phyloP scores from a whole-genome alignment of 2,113 vertebrate species.

The Channa maculata region DNA sequence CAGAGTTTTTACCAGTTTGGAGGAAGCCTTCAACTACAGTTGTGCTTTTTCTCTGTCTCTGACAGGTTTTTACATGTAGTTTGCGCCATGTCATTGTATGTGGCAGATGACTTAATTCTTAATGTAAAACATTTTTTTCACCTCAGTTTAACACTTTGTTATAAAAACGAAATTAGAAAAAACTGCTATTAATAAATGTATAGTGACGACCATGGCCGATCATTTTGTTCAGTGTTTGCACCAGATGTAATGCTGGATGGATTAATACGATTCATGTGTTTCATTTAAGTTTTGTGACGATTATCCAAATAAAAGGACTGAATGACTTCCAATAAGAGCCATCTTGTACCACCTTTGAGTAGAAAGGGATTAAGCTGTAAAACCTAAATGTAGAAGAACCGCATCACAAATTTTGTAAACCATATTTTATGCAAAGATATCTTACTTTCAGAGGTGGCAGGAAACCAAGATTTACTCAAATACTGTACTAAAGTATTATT shows the following conservation, averaged over 20 bases:
- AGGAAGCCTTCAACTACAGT: slow-evolving; percentile 29
- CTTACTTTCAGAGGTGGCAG: no score
- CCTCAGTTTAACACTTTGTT: slow-evolving; percentile 75
- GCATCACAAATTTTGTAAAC: no score
- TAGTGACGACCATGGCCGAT: slow-evolving; percentile 77
- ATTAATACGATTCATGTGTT: slow-evolving; percentile 79
- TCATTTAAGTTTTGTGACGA: slow-evolving; percentile 44
- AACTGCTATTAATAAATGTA: slow-evolving; percentile 72
- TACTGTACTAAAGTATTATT: no score
- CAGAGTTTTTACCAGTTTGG: slow-evolving; percentile 41
- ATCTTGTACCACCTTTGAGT: not conserved
- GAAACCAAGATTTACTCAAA: no score
- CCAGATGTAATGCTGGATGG: slow-evolving; percentile 85
- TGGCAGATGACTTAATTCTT: slow-evolving; percentile 71
- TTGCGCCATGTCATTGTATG: slow-evolving; percentile 53
- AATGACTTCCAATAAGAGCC: not conserved
- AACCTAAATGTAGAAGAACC: not conserved
- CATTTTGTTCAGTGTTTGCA: slow-evolving; percentile 87
- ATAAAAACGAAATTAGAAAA: slow-evolving; percentile 81
- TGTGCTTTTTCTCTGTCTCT: slow-evolving; percentile 26
- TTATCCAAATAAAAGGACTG: slow-evolving; percentile 3
- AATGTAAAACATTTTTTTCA: slow-evolving; percentile 75
- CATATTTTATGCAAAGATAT: no score
- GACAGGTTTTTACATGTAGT: slow-evolving; percentile 58
- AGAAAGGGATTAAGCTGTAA: not conserved